Conservation (phyloP, 1,140 invertebrate species). For the Mesaphorura yosii region DNA sequence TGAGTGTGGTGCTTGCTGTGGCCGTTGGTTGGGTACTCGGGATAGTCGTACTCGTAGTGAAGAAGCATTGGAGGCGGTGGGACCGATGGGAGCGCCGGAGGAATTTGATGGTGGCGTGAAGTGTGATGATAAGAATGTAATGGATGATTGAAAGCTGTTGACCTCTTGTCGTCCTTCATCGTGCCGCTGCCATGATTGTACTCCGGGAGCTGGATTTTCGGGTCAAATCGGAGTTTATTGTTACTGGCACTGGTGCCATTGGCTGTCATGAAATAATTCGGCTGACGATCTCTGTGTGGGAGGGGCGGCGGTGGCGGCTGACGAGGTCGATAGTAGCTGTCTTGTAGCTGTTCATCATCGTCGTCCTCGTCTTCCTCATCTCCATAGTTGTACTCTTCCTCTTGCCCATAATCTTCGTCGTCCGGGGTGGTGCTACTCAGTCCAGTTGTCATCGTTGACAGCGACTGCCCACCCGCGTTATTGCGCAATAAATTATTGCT, state of each 20-base stretch:
- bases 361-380: constrained; percentile 7
- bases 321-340: neutral
- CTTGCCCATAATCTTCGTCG: neutral
- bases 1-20: constrained; percentile 13
- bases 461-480: constrained; percentile 11
- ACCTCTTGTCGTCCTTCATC: no score
- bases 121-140: no score
- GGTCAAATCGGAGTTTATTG: constrained; percentile 5
- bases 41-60: neutral
- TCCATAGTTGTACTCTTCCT: constrained; percentile 1
- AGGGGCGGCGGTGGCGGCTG: neutral
- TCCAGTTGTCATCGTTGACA: neutral
- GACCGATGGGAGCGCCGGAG: no score
- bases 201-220: neutral
- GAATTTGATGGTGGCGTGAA: no score
- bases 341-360: neutral
- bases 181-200: no score
- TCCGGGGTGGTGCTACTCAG: no score
- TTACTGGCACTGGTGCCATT: neutral
- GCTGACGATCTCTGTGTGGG: no score
- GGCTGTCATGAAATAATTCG: no score
- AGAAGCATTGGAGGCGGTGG: no score
- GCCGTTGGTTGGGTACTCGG: neutral
- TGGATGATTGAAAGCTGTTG: no score
- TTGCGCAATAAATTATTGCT: no score